Base-by-base conservation (phyloP, 1,140 invertebrate species). In the Eumeta japonica region DNA sequence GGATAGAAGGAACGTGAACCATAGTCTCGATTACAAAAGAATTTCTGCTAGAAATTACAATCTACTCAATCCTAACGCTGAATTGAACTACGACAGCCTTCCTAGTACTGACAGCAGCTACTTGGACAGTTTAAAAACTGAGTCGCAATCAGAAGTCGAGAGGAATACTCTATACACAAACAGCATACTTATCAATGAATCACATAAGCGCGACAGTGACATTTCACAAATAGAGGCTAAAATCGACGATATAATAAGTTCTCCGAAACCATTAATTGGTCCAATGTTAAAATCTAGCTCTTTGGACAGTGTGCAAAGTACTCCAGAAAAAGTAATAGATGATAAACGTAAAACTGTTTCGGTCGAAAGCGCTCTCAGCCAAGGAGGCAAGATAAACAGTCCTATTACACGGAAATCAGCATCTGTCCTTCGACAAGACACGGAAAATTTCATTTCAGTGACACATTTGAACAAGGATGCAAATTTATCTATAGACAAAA, bases 221-320 rank as follows among this genome's bases (percentile, higher is more conserved):
- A 72, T 68, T 46, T 75, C 62, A 36, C 73, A 65, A 43, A 77
- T 73, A 52, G 75, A 77, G 48, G 75, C 75, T 46, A 77, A 77
- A 50, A 77, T 77, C 39, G 75, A 77, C 47, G 73, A 75, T 46
- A 77, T 77, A 43, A 77, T 77, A 42, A 73, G 75, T 39, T 75
- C 67, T 3, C 75, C 75, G 34, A 77, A 76, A 44, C 73, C 75
- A 17, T 57, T 77, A 35, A 68, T 75, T 41, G 48, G 70, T 28
- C 61, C 72, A 57, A 66, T 74, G 55, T 54, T 76, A 37, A 79
- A 78, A 45, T 78, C 76, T 34, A 75, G 57, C 50, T 81, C 79
- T 45, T 65, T 80, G 51, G 80, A 81, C 48, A 81, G 80, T 42
- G 61, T 81, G 39, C 79, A 79, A 45, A 76, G 78, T 49, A 72